Base-by-base conservation (phyloP, 2,888 invertebrate species). In the Hyposoter didymator region DNA sequence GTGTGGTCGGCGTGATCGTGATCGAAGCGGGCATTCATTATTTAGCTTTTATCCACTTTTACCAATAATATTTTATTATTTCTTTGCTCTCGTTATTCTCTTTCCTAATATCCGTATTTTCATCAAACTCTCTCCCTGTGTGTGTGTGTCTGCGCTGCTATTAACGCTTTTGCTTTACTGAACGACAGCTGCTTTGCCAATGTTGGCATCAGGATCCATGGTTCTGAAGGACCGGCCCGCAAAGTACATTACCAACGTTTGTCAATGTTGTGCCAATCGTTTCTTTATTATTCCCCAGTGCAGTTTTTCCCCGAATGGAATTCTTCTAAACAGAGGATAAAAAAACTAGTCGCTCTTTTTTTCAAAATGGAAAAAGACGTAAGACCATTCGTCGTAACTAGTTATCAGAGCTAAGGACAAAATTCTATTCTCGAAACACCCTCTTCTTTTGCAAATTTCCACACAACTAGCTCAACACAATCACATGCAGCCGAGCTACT, bases 1-100 rank as follows among this genome's bases (percentile, higher is more conserved):
- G 91, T 92, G 90, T 92, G 88, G 91, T 90, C 90, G 88, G 89
- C 90, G 90, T 90, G n/a, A n/a, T 72, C 32, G 59, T 59, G 88
- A 91, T 89, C 92, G 90, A 90, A 91, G 91, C 91, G 91, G 92
- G 90, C 92, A 92, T 92, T 93, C 93, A 93, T 94, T 93, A 91
- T 93, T 92, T 93, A 91, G 91, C 89, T 91, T 92, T 89, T 88
- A 74, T 81, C 81, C 72, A 78, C 84, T 85, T 75, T 88, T 83
- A 74, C 0, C 28, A n/a, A 69, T 78, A 28, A 59, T 59, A 59
- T 59, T 59, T 59, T 59, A 59, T 32, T 55, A 43, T 69, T 45
- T 62, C 59, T 73, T 78, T 81, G 39, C 45, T 69, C 52, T 69
- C 52, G 59, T 72, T 79, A 32, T 72, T 59, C 72, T 66, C 72